Evolutionary conservation across 2,113 vertebrate genomes (phyloP).

Genomic region (Tenrec ecaudatus): DNA sequence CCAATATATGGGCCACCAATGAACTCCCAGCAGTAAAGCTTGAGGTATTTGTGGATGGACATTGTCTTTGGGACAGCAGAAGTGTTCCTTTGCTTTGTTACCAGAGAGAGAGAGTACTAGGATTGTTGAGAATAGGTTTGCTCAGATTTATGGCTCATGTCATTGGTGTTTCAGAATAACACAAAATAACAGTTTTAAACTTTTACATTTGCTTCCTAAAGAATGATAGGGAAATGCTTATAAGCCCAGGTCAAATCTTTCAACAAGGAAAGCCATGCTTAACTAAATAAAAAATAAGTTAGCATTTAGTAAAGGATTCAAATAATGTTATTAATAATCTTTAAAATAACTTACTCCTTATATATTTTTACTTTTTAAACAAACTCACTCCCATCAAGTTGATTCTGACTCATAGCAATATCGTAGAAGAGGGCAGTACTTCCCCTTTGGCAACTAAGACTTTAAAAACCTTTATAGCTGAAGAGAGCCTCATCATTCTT

Average conservation of each 20-base stretch:
- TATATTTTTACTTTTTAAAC: background rate
- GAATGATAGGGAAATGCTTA: slow-evolving; percentile 8
- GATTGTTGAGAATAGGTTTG: slow-evolving; percentile 29
- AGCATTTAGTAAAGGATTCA: background rate
- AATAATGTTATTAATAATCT: background rate
- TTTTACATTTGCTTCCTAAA: background rate
- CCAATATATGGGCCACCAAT: slow-evolving; percentile 4
- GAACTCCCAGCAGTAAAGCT: slow-evolving; percentile 33
- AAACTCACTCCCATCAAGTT: background rate
- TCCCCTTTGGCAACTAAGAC: too few relatives aligned
- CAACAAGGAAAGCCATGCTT: background rate
- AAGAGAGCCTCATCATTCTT: too few relatives aligned
- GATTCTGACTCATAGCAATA: too few relatives aligned
- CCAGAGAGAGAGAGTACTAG: background rate
- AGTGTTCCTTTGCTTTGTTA: background rate
- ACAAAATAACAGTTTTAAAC: background rate
- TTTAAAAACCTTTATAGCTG: too few relatives aligned
- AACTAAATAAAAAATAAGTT: background rate
- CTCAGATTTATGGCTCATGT: slow-evolving; percentile 47
- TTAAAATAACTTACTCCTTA: background rate
- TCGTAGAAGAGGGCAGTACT: too few relatives aligned
- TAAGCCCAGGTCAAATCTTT: slow-evolving; percentile 10
- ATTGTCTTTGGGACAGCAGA: slow-evolving; percentile 5
- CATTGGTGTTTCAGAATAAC: background rate
- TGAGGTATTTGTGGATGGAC: background rate